Evolutionary conservation across 2,113 vertebrate species (phyloP), one percentile per base, ranked within the genome.

Genomic region (Nibea albiflora): DNA sequence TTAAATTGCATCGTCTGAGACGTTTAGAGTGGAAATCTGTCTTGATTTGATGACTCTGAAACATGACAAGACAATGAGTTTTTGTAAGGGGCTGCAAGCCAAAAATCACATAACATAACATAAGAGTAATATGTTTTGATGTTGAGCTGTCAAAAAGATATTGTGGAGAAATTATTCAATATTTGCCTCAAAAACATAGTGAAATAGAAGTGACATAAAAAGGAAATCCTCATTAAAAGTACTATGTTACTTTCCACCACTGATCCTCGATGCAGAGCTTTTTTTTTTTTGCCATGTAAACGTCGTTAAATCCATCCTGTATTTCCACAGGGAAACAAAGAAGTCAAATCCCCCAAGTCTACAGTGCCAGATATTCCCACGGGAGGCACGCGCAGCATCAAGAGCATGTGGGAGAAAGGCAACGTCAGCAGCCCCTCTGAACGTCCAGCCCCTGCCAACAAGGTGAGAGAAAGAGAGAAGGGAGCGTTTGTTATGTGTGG

Each of bases 351-450:
- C 14, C 73, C 92, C 10, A 98, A 96, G 86, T 90, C 96, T 56
- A 92, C 95, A 2, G 76, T 96, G 24, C 95, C 95, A 0, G 98
- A 99, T 73, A 95, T 99, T 14, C 97, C 96, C 0, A 93, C 96
- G 0, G 97, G 98, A 49, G 97, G 98, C 0, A 95, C 97, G 0
- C 96, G 97, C 72, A 98, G 93, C 56, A 99, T 99, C 84, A 99
- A 99, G 93, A 99, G 93, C 92, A 98, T 98, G 97, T 99, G 98
- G 98, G 98, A 99, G 92, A 98, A 96, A 84, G 97, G 97, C n/a
- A 96, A 97, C 2, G 91, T 97, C 5, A 93, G 96, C 42, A 93
- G 94, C 24, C 91, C 96, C 19, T 92, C 96, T 7, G 91, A 96
- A 31, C 95, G 92, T 20, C 81, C 95, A 3, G 90, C 95, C 42